A percentile compares a stretch with the other conserved stretches of the same genome.
Evolutionary conservation across 2,113 vertebrate genomes (phyloP).

Genomic region (Capreolus pygargus): DNA sequence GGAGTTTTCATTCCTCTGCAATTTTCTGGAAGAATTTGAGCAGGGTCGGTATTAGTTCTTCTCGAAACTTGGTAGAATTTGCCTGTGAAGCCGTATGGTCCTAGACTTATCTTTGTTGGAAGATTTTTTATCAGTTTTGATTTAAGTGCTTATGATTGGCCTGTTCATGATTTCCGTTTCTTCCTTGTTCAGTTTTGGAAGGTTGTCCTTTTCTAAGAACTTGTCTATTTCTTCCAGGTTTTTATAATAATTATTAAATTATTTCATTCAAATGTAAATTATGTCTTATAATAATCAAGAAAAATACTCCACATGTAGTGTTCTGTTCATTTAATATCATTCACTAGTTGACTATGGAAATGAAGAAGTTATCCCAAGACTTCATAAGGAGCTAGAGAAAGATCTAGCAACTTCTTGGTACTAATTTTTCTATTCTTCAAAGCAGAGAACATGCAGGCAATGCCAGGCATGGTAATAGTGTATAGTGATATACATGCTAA

Average conservation of each 20-base stretch:
- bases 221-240: background rate
- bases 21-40: background rate
- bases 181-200: background rate
- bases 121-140: background rate
- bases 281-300: background rate
- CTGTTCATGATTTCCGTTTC: background rate
- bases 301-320: background rate
- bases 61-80: background rate
- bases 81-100: background rate
- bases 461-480: background rate
- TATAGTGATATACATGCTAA: background rate
- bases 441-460: background rate
- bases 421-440: background rate
- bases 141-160: background rate
- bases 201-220: background rate
- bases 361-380: background rate
- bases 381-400: background rate
- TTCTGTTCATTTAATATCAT: background rate
- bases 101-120: background rate
- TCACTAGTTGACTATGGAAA: background rate
- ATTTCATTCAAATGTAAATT: background rate
- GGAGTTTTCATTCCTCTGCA: background rate
- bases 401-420: background rate
- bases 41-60: background rate
- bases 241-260: background rate